Evolutionary conservation across 1,140 invertebrate genomes (phyloP).

Genomic region (Leptonema lineaticorne): DNA sequence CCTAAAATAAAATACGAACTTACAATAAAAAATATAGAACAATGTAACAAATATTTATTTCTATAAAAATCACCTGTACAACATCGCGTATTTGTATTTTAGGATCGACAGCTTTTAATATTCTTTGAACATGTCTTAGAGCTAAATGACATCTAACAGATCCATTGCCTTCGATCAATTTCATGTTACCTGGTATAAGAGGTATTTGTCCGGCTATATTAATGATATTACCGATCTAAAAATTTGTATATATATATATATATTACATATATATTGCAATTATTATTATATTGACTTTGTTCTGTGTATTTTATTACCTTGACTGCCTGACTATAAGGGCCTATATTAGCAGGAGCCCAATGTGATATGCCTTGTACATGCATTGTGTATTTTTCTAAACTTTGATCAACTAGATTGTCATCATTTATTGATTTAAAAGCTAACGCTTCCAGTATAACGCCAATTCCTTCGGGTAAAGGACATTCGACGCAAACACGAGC

Average conservation of each 20-base stretch:
- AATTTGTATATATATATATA: not conserved
- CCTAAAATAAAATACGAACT: conserved; percentile 51
- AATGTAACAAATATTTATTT: not conserved
- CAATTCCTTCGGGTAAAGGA: conserved; percentile 68
- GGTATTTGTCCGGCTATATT: conserved; percentile 91
- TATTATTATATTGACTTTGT: too few relatives aligned
- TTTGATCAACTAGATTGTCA: conserved; percentile 41
- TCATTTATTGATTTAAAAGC: conserved; percentile 45
- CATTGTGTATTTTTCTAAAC: conserved; percentile 66
- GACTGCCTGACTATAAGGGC: conserved; percentile 91
- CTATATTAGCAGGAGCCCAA: conserved; percentile 95
- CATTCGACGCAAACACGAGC: conserved; percentile 85
- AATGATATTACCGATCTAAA: conserved; percentile 75
- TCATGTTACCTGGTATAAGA: conserved; percentile 82
- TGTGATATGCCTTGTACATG: conserved; percentile 94
- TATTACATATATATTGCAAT: not conserved
- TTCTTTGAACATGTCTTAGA: conserved; percentile 76
- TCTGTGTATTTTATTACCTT: conserved; percentile 56
- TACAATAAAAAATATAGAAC: not conserved
- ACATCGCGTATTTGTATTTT: conserved; percentile 76
- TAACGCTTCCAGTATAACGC: conserved; percentile 75
- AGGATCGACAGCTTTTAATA: conserved; percentile 76
- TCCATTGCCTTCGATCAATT: conserved; percentile 70
- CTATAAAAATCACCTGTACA: conserved; percentile 59
- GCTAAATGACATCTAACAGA: conserved; percentile 77